Evolutionary conservation across 2,113 vertebrate genomes (phyloP).

Genomic region (Archilochus colubris): DNA sequence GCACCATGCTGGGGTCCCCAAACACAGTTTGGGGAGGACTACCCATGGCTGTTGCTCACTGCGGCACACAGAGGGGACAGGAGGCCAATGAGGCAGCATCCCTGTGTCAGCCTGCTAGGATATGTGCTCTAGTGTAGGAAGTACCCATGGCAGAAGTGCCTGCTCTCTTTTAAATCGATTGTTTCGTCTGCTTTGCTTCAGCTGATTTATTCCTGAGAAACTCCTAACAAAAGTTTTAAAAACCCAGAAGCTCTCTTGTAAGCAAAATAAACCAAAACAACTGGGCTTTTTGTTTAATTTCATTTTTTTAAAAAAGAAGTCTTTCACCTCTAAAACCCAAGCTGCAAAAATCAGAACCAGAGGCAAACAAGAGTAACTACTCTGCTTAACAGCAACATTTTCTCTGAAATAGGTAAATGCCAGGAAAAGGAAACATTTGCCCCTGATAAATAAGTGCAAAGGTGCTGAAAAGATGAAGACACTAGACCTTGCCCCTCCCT

Average conservation of each 20-base stretch:
- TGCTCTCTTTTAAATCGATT: not conserved
- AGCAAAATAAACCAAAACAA: not conserved
- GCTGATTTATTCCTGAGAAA: slow-evolving; percentile 61
- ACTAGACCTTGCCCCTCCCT: not conserved
- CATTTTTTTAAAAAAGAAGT: not conserved
- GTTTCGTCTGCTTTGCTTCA: slow-evolving; percentile 18
- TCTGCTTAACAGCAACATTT: slow-evolving; percentile 13
- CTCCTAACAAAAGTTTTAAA: slow-evolving; percentile 34
- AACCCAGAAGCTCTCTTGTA: not conserved
- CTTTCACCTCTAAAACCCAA: slow-evolving; percentile 40
- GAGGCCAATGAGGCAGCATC: not conserved
- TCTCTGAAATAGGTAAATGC: slow-evolving; percentile 25
- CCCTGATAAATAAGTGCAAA: not conserved
- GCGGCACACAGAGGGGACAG: not conserved
- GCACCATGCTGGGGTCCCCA: not conserved
- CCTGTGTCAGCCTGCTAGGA: not conserved
- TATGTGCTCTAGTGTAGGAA: not conserved
- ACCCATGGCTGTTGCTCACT: fast-evolving
- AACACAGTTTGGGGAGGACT: not conserved
- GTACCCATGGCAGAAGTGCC: not conserved
- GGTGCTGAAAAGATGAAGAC: slow-evolving; percentile 14
- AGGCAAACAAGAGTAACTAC: slow-evolving; percentile 40
- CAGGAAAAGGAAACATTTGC: slow-evolving; percentile 29
- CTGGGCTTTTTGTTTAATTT: not conserved
- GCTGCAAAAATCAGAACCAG: slow-evolving; percentile 28